A percentile compares a stretch with the other conserved stretches of the same genome.
Conservation (phyloP, 2,797 vertebrate species). For the Gymnothorax reevesii region DNA sequence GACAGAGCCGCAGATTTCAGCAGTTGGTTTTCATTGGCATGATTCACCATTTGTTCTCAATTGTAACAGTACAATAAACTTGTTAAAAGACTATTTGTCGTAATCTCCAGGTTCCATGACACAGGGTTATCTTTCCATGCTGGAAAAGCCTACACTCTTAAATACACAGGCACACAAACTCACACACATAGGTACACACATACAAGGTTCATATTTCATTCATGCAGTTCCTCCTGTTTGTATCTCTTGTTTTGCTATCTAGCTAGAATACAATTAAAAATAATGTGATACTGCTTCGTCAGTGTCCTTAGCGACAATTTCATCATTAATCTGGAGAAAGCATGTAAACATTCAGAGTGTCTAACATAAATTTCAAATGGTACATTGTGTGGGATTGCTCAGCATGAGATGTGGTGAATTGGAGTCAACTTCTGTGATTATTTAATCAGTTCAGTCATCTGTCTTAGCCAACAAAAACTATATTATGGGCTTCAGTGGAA, state of each 20-base stretch:
- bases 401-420: no score
- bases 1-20: no score
- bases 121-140: not conserved
- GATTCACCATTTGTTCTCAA: no score
- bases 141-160: not conserved
- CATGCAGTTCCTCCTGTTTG: not conserved
- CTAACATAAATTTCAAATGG: not conserved
- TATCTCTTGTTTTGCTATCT: not conserved
- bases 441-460: no score
- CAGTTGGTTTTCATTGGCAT: no score
- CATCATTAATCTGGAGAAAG: not conserved
- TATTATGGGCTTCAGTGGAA: no score
- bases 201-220: not conserved
- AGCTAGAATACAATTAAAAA: not conserved
- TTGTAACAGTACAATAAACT: no score
- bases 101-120: no score
- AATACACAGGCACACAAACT: no score
- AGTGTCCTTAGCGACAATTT: not conserved
- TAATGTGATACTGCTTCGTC: not conserved
- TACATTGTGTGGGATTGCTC: not conserved
- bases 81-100: no score
- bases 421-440: no score
- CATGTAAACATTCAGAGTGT: not conserved
- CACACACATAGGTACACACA: not conserved
- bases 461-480: no score